Base-by-base conservation (phyloP, 2,888 invertebrate species). In the Auanema freiburgensis region DNA sequence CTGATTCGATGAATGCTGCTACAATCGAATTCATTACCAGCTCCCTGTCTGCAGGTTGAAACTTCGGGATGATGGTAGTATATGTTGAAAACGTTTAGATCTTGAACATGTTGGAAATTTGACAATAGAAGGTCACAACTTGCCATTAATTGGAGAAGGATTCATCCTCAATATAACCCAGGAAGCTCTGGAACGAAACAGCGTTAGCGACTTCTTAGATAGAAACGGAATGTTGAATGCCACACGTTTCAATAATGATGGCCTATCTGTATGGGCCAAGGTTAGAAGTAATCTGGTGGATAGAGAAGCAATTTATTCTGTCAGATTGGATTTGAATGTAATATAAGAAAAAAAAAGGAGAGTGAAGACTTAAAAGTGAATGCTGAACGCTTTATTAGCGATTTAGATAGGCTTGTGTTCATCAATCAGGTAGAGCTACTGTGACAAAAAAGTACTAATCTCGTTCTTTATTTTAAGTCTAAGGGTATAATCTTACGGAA, bases 51-150 rank as follows among this genome's bases (percentile, higher is more conserved):
- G 53, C 72, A 43, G 71, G 55, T 55, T 16, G n/a, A 5, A 33
- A 33, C 24, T 14, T 54, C 8, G 18, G 18, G n/a, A n/a, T n/a
- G n/a, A n/a, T n/a, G n/a, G n/a, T n/a, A n/a, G n/a, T n/a, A n/a
- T n/a, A n/a, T n/a, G n/a, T n/a, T n/a, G n/a, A n/a, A n/a, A n/a
- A 21, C 10, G 54, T 57, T 49, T 63, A 64, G 72, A 73, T 59
- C 67, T 73, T 16, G 67, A 69, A 46, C 59, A 67, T 11, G 65
- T 73, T 11, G 73, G 70, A 54, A 73, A 73, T 33, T 53, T 73
- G 18, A 59, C 54, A 18, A 52, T 71, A 18, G 72, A 72, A 12
- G 73, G 73, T 2, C 57, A 58, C 14, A 57, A 63, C 2, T 54
- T 57, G 8, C 42, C 53, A 8, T 55, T 67, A 8, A 53, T 67